phyloP scores from a whole-genome alignment of 2,113 vertebrate species.

The Mormyrus lacerda region DNA sequence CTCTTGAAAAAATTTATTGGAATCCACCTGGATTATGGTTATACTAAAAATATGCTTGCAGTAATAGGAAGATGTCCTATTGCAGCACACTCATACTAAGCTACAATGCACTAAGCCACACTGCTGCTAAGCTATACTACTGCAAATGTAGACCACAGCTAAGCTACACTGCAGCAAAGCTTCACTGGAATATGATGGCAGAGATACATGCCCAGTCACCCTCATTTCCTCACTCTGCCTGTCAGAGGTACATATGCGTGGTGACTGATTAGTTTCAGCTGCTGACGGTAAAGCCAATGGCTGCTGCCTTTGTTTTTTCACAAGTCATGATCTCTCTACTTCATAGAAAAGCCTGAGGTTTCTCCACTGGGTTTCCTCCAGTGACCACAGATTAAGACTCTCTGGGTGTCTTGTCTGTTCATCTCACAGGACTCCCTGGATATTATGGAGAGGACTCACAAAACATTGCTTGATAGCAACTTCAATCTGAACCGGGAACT shows the following conservation, averaged over 20 bases:
- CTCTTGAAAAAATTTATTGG: background rate
- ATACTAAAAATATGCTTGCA: background rate
- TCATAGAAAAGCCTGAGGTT: background rate
- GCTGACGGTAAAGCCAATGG: background rate
- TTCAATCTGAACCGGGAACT: too few relatives aligned
- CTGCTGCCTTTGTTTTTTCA: background rate
- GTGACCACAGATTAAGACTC: background rate
- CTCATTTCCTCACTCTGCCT: background rate
- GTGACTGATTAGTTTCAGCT: background rate
- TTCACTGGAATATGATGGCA: background rate
- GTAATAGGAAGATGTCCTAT: background rate
- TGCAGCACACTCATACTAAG: background rate
- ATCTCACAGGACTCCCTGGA: too few relatives aligned
- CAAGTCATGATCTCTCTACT: background rate
- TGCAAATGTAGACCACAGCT: background rate
- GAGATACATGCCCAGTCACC: background rate
- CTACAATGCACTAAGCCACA: background rate
- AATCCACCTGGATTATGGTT: background rate
- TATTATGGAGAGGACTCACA: too few relatives aligned
- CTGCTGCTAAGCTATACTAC: background rate
- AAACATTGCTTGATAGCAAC: too few relatives aligned
- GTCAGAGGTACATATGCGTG: background rate
- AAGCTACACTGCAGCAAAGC: background rate
- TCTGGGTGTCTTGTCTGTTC: too few relatives aligned
- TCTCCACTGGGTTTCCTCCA: background rate